Evolutionary conservation across 2,888 invertebrate species (phyloP).

Genomic region (Podotricha telesiphe): DNA sequence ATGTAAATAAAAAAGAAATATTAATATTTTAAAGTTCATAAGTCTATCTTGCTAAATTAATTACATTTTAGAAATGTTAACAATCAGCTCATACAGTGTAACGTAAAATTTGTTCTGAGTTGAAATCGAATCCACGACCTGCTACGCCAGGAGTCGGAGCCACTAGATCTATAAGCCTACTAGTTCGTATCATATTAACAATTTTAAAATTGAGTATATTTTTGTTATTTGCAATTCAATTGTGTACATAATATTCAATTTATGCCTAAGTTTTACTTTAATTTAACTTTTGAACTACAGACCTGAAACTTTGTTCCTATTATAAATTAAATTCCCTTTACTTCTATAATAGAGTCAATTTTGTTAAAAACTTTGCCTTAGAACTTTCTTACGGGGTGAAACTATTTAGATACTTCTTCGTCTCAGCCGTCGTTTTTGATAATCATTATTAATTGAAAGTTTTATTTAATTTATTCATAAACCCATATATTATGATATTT

Average conservation of each 20-base stretch:
- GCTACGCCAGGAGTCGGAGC: too few relatives aligned
- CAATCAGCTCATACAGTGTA: too few relatives aligned
- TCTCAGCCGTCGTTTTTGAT: background rate
- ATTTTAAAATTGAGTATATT: background rate
- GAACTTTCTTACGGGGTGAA: constrained; percentile 2
- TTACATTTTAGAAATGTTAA: too few relatives aligned
- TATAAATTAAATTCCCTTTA: constrained; percentile 9
- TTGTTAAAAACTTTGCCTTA: constrained; percentile 13
- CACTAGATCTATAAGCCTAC: background rate
- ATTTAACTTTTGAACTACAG: constrained; percentile 13
- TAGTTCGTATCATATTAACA: background rate
- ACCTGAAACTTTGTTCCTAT: constrained; percentile 14
- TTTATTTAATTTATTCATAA: background rate
- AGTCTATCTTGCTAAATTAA: too few relatives aligned
- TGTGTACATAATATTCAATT: too few relatives aligned
- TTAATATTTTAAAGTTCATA: too few relatives aligned
- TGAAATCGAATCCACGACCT: too few relatives aligned
- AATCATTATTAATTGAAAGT: background rate
- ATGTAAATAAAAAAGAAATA: too few relatives aligned
- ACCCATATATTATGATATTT: too few relatives aligned
- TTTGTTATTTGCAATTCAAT: too few relatives aligned
- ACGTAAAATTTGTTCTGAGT: too few relatives aligned
- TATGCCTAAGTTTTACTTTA: background rate
- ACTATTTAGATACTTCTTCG: constrained; percentile 17
- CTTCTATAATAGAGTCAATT: constrained; percentile 15